Percentiles rank a stretch among this genome's conserved stretches.
These are phyloP conservation scores for Nebria ingens DNA, from an alignment of 1,140 invertebrate species.

Conservation along the genomic window DNA sequence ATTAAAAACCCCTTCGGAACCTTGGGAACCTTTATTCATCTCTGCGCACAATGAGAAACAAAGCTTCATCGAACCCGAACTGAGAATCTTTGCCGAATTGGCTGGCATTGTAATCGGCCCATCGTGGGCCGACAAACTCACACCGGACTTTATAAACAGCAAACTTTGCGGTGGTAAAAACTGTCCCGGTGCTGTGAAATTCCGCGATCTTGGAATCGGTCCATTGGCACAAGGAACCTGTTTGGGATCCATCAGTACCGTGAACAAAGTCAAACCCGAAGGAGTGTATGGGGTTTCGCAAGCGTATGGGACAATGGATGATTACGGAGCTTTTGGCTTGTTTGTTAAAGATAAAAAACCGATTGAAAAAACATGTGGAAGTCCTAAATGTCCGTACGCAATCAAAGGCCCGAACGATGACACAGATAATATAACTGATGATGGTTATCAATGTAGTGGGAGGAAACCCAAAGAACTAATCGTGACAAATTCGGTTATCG, in stretches of 20 bases:
- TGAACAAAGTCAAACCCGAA: neutral
- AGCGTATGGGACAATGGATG: conserved; percentile 19
- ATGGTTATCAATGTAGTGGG: too few relatives aligned
- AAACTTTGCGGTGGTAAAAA: conserved; percentile 28
- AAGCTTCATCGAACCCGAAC: neutral
- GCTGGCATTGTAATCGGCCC: neutral
- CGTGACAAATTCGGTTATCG: too few relatives aligned
- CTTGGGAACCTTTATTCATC: neutral
- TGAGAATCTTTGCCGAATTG: neutral
- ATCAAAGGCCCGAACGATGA: too few relatives aligned
- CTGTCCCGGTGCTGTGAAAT: conserved; percentile 29
- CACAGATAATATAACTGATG: too few relatives aligned
- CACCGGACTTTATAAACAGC: conserved; percentile 22
- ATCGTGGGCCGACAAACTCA: conserved; percentile 17
- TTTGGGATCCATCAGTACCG: conserved; percentile 22
- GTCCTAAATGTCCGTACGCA: neutral
- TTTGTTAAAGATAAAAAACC: conserved; percentile 25
- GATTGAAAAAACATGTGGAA: conserved; percentile 14
- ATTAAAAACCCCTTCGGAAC: too few relatives aligned
- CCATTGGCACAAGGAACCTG: conserved; percentile 26
- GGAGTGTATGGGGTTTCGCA: neutral
- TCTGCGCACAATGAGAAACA: neutral
- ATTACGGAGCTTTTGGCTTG: conserved; percentile 29
- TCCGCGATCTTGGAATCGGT: conserved; percentile 30
- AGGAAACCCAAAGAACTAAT: too few relatives aligned